A percentile compares a stretch with the other conserved stretches of the same genome.
Evolutionary conservation across 2,888 invertebrate species (phyloP).

Genomic region (Xestia rhomboidea): DNA sequence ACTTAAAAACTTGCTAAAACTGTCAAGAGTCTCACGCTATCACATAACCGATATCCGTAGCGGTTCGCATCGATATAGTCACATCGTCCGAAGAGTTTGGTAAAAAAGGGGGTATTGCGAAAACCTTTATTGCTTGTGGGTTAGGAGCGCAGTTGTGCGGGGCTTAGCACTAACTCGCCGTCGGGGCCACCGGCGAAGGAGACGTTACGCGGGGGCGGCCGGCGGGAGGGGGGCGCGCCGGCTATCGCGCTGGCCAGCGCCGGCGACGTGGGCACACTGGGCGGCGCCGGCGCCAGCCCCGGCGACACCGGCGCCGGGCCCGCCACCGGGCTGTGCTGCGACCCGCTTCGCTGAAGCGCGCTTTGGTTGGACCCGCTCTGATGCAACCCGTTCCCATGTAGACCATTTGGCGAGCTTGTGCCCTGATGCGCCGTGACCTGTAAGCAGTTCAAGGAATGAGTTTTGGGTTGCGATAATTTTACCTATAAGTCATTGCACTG

Average conservation of each 20-base stretch:
- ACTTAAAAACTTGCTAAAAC: slow-evolving; percentile 75
- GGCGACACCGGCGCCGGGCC: slow-evolving; percentile 58
- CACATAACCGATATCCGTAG: slow-evolving; percentile 77
- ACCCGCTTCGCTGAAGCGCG: slow-evolving; percentile 71
- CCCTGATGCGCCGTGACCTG: slow-evolving; percentile 70
- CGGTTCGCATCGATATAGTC: slow-evolving; percentile 75
- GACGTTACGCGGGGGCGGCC: slow-evolving; percentile 87
- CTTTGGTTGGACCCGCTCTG: slow-evolving; percentile 71
- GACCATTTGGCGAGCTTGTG: slow-evolving; percentile 67
- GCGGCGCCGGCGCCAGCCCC: slow-evolving; percentile 48
- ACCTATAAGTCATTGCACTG: not conserved
- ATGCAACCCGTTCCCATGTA: slow-evolving; percentile 66
- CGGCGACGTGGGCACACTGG: slow-evolving; percentile 62
- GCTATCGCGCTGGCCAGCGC: slow-evolving; percentile 64
- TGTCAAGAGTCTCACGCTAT: slow-evolving; percentile 77
- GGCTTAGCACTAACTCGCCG: slow-evolving; percentile 92
- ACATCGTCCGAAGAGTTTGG: slow-evolving; percentile 73
- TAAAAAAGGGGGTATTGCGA: slow-evolving; percentile 77
- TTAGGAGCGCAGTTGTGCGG: slow-evolving; percentile 91
- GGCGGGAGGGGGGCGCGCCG: slow-evolving; percentile 66
- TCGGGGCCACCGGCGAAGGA: slow-evolving; percentile 88
- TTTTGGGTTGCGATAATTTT: not conserved
- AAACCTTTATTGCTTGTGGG: slow-evolving; percentile 83
- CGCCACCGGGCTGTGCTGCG: slow-evolving; percentile 51
- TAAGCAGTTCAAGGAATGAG: slow-evolving; percentile 1